Evolutionary conservation across 2,888 invertebrate species (phyloP).

Genomic region (Lamellibrachia columna): DNA sequence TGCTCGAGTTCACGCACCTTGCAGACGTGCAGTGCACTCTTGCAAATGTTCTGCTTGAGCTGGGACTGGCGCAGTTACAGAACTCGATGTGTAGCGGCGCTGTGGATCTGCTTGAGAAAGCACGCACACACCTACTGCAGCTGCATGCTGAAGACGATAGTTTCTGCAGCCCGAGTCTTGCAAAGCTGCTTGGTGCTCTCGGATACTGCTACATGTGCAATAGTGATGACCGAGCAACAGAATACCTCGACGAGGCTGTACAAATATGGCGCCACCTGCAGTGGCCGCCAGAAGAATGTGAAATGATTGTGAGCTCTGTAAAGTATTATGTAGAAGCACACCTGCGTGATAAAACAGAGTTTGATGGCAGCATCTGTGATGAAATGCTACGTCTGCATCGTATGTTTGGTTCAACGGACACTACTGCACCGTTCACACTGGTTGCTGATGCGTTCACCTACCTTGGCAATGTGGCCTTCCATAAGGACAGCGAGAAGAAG

Average conservation of each 20-base stretch:
- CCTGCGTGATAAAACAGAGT: slow-evolving; percentile 24
- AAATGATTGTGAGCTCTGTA: slow-evolving; percentile 29
- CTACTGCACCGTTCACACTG: slow-evolving; percentile 27
- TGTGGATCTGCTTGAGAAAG: neutral
- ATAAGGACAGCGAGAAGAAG: slow-evolving; percentile 35
- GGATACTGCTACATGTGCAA: slow-evolving; percentile 36
- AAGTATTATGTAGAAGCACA: slow-evolving; percentile 33
- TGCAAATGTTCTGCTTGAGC: neutral
- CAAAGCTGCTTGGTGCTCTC: slow-evolving; percentile 31
- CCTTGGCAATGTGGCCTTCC: slow-evolving; percentile 38
- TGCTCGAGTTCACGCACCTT: neutral
- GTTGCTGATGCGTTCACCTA: slow-evolving; percentile 38
- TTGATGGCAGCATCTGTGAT: slow-evolving; percentile 22
- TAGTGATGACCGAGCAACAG: neutral
- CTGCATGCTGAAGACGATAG: neutral
- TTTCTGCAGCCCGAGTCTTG: neutral
- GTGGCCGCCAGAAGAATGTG: slow-evolving; percentile 33
- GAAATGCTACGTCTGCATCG: slow-evolving; percentile 35
- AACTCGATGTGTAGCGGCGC: neutral
- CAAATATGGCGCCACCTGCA: slow-evolving; percentile 29
- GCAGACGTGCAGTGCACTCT: neutral
- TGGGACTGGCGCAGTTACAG: neutral
- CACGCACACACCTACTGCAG: neutral
- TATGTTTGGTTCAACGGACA: slow-evolving; percentile 17
- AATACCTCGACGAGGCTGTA: slow-evolving; percentile 25